phyloP scores from a whole-genome alignment of 2,888 invertebrate genomes.

The Epiperipatus broadwayi region DNA sequence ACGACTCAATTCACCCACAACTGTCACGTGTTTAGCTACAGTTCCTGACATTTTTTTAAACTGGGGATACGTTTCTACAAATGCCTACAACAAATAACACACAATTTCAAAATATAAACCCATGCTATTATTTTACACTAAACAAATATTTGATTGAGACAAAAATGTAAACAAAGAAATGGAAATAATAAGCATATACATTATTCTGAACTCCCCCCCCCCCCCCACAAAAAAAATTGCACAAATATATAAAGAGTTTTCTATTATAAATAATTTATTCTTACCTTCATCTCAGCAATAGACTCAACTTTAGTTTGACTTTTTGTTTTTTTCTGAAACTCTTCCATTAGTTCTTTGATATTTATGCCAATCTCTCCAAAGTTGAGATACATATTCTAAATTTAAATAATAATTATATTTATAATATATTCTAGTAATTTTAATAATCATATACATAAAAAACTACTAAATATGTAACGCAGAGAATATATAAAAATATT shows the following conservation, averaged over 20 bases:
- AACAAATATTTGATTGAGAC: neutral
- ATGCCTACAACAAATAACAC: constrained; percentile 36
- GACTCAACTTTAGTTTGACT: constrained; percentile 93
- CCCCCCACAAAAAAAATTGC: neutral
- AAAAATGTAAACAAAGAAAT: neutral
- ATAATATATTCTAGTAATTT: too few relatives aligned
- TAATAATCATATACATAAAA: neutral
- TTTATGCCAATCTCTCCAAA: constrained; percentile 97
- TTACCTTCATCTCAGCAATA: constrained; percentile 85
- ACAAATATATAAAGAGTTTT: neutral
- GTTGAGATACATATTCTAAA: constrained; percentile 80
- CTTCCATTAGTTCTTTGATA: constrained; percentile 89
- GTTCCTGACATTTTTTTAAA: constrained; percentile 93
- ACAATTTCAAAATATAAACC: constrained; percentile 1
- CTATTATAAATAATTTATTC: neutral
- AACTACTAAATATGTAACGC: neutral
- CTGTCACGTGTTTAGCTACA: constrained; percentile 88
- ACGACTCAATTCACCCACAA: constrained; percentile 81
- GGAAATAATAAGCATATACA: neutral
- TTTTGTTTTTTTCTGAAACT: constrained; percentile 85
- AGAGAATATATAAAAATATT: too few relatives aligned
- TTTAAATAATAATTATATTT: constrained; percentile 13
- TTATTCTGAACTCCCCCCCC: neutral
- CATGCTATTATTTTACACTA: neutral
- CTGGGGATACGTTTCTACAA: constrained; percentile 91